Percentiles rank a stretch among this genome's conserved stretches.
Conservation (phyloP, 2,888 invertebrate genomes). For the Agriopis marginaria region DNA sequence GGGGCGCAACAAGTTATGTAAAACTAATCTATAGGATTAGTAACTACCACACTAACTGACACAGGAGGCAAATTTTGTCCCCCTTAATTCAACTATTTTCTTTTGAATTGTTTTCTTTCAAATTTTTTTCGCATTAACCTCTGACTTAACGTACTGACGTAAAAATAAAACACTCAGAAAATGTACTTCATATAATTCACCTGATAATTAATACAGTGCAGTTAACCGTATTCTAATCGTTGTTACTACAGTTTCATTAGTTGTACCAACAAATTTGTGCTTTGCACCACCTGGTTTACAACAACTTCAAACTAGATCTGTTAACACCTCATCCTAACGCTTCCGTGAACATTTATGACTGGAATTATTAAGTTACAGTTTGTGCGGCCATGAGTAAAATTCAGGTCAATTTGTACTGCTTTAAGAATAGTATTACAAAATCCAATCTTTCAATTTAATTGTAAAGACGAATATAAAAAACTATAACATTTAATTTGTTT, state of each 20-base stretch:
- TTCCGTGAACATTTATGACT: slow-evolving; percentile 67
- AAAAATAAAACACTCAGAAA: background rate
- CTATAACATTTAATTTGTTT: too few relatives aligned
- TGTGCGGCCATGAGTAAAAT: slow-evolving; percentile 48
- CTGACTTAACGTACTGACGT: too few relatives aligned
- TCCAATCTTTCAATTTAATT: too few relatives aligned
- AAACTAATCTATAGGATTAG: too few relatives aligned
- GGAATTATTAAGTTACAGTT: slow-evolving; percentile 61
- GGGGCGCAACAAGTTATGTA: too few relatives aligned
- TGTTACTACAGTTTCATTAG: slow-evolving; percentile 62
- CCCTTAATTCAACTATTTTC: too few relatives aligned
- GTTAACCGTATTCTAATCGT: slow-evolving; percentile 50
- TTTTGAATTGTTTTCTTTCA: too few relatives aligned
- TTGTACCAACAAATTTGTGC: slow-evolving; percentile 65
- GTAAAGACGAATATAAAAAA: too few relatives aligned
- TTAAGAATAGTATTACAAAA: too few relatives aligned
- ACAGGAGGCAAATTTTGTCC: too few relatives aligned
- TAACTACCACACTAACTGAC: too few relatives aligned
- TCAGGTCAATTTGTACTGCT: slow-evolving; percentile 8
- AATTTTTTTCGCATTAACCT: background rate
- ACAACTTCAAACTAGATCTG: slow-evolving; percentile 72
- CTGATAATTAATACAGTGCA: slow-evolving; percentile 47
- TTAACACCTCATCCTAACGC: slow-evolving; percentile 73
- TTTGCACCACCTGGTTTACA: slow-evolving; percentile 64
- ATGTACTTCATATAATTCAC: background rate